Evolutionary conservation across 2,888 invertebrate species (phyloP), one percentile per base, ranked within the genome.

Genomic region (Lysandra bellargus): DNA sequence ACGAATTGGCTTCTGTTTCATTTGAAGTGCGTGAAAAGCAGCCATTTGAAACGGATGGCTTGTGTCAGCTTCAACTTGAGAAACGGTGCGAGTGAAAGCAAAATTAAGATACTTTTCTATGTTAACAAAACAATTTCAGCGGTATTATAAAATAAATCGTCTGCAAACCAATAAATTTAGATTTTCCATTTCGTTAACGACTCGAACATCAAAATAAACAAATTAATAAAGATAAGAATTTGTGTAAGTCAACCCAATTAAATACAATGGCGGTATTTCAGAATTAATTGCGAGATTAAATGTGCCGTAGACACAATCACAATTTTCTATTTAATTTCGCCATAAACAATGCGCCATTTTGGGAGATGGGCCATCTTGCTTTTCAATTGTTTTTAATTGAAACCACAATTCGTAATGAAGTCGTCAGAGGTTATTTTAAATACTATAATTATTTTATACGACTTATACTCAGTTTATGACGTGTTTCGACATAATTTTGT

Each of bases 241-340:
- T 5, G 69, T 14, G 30, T 30, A 30, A 69, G 69, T 33, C 33
- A 69, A 69, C 12, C 69, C 69, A 69, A 69, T 69, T 69, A 69
- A 69, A 69, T 69, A n/a, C 44, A 74, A 44, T 74, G 74, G n/a
- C 44, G 74, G 40, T 9, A 44, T 74, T 44, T 44, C 1, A 9
- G n/a, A 74, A 44, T 44, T 74, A 74, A 74, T 74, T 44, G 44
- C 74, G n/a, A 23, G 5, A 72, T 40, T 37, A 72, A 72, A 72
- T 72, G 73, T 73, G 44, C 9, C 74, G 74, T 40, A 44, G 44
- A n/a, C 23, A 73, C 40, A 44, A 12, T 44, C 44, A 40, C 40
- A 74, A 74, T 74, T 74, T 74, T 74, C 40, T 74, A 44, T 74
- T 74, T 44, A 4, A 74, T 44, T 44, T 74, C n/a, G n/a, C 40